Evolutionary conservation across 1,140 invertebrate genomes (phyloP).

Genomic region (Lasioglossum albipes): DNA sequence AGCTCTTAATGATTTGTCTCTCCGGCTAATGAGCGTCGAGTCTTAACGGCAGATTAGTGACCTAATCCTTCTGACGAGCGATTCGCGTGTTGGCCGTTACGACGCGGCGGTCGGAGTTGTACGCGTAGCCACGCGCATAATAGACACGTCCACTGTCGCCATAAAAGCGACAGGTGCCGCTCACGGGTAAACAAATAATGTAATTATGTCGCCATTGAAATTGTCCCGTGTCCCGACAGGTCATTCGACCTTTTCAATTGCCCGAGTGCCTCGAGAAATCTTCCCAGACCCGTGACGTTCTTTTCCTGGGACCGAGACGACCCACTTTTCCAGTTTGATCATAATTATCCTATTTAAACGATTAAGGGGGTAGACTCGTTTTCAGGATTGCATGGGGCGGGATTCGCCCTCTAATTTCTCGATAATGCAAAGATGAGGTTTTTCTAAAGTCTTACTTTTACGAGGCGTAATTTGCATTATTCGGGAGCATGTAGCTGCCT

Average conservation of each 20-base stretch:
- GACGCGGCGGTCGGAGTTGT: constrained; percentile 32
- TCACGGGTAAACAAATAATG: constrained; percentile 47
- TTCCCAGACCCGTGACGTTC: neutral
- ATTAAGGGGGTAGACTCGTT: too few species aligned
- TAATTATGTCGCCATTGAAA: constrained; percentile 39
- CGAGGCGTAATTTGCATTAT: too few species aligned
- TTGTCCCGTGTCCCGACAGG: neutral
- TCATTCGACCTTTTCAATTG: constrained; percentile 18
- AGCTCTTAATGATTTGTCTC: constrained; percentile 55
- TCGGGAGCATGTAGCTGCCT: too few species aligned
- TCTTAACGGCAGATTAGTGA: constrained; percentile 64
- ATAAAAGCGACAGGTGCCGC: constrained; percentile 45
- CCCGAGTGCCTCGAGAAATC: neutral
- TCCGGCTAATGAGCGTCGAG: constrained; percentile 56
- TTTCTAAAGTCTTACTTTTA: too few species aligned
- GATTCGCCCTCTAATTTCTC: too few species aligned
- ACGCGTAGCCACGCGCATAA: constrained; percentile 34
- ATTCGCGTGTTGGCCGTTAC: constrained; percentile 55
- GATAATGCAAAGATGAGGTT: too few species aligned
- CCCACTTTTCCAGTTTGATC: too few species aligned
- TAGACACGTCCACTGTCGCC: constrained; percentile 29
- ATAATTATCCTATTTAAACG: too few species aligned
- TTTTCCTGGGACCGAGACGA: neutral
- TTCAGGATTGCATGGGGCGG: too few species aligned
- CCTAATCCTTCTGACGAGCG: constrained; percentile 63